Percentiles rank a stretch among this genome's conserved stretches.
Evolutionary conservation across 1,140 invertebrate genomes (phyloP).

Genomic region (Drosophila bipectinata): DNA sequence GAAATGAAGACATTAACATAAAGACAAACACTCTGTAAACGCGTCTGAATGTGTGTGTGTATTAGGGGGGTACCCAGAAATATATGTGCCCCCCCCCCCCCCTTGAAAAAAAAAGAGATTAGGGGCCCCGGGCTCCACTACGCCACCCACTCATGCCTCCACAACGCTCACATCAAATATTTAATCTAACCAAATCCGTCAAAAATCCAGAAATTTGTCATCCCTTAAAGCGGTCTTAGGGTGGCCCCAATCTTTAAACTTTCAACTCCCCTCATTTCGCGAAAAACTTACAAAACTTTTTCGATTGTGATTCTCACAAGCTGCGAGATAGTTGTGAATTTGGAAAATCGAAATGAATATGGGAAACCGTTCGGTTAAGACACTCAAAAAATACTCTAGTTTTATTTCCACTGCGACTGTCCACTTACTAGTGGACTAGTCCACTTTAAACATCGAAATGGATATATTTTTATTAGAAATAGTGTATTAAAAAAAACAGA

Average conservation of each 20-base stretch:
- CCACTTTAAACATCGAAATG: too few species aligned
- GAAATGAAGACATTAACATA: slow-evolving; percentile 55
- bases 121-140: not conserved
- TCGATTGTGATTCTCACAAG: slow-evolving; percentile 1
- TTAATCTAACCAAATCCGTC: slow-evolving; percentile 17
- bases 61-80: not conserved
- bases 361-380: not conserved
- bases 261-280: not conserved
- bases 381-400: not conserved
- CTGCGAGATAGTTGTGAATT: slow-evolving; percentile 6
- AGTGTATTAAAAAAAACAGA: too few species aligned
- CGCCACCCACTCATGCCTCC: not conserved
- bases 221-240: not conserved
- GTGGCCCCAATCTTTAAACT: not conserved
- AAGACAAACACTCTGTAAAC: slow-evolving; percentile 9
- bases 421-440: too few species aligned
- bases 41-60: too few species aligned
- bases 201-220: slow-evolving; percentile 22
- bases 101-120: not conserved
- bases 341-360: slow-evolving; percentile 3
- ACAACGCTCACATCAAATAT: slow-evolving; percentile 14
- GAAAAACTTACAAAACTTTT: slow-evolving; percentile 3
- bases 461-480: too few species aligned
- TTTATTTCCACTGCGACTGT: too few species aligned
- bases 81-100: not conserved